Conservation (phyloP, 1,140 invertebrate species). For the Chionoecetes opilio region DNA sequence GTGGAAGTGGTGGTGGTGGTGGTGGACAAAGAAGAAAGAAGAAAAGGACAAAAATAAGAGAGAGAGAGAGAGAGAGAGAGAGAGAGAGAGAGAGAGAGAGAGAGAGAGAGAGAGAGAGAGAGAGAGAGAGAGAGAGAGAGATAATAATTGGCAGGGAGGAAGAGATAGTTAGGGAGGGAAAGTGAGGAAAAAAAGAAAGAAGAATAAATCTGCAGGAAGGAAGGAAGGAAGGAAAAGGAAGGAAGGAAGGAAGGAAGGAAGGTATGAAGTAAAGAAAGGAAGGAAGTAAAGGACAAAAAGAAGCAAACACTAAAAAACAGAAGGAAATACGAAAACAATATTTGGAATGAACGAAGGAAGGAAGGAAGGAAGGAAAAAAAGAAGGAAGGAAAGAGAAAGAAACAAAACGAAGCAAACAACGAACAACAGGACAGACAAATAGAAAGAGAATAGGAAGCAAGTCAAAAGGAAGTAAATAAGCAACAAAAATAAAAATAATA, state of each 20-base stretch:
- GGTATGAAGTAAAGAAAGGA: neutral
- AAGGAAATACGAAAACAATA: neutral
- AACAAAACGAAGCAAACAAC: too few relatives aligned
- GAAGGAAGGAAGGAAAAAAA: neutral
- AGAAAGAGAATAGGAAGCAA: too few relatives aligned
- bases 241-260: neutral
- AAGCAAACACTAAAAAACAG: neutral
- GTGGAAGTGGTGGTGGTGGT: too few relatives aligned
- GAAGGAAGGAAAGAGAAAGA: too few relatives aligned
- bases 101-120: neutral
- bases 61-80: too few relatives aligned
- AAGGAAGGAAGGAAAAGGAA: conserved; percentile 8
- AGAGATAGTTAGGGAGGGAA: neutral
- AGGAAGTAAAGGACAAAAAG: neutral
- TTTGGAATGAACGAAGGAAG: neutral
- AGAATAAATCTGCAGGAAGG: neutral
- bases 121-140: neutral
- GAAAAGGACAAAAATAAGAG: too few relatives aligned
- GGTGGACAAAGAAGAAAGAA: too few relatives aligned
- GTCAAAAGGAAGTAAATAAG: too few relatives aligned
- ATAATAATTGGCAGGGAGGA: neutral
- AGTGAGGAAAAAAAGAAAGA: neutral
- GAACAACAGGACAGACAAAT: too few relatives aligned
- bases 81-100: neutral
- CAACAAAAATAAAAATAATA: too few relatives aligned